Base-by-base conservation (phyloP, 2,113 vertebrate species). In the Callospermophilus lateralis region DNA sequence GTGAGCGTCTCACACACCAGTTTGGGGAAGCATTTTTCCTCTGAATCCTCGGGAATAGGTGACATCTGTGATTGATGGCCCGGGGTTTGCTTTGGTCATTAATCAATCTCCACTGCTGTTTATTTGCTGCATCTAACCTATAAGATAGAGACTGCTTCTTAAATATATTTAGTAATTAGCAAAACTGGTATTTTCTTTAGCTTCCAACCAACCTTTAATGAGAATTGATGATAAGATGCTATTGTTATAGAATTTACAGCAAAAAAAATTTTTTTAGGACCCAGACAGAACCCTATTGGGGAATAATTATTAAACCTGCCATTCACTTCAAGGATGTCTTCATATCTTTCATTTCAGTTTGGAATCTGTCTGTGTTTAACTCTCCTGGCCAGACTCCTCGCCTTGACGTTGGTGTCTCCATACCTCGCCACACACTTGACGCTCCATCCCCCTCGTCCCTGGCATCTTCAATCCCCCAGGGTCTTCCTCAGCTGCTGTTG, bases 61-160 rank as follows among this genome's bases (percentile, higher is more conserved):
- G 61, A 72, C 51, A 53, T 80, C 53, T 55, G 77, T 88, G 95
- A 96, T 83, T 93, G 86, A 96, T 92, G 34, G 74, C 73, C 74
- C 96, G 39, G 16, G n/a, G 77, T 90, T 89, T 32, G 12, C 77
- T 92, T 61, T 94, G 76, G 74, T 76, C 90, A 93, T 84, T 95
- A 90, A 93, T 96, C 97, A 97, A 65, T 84, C 72, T 83, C 86
- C 42, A 28, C 48, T 90, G 48, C 83, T 95, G 84, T 80, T 97
- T 96, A 96, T 95, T 85, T 94, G 97, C 91, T 91, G 91, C 97
- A 93, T 95, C 85, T 95, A 97, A 93, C 73, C 32, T 28, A 3
- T 68, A 76, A 51, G 30, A 68, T 63, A 58, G 74, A 97, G 83
- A 96, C 89, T 91, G 93, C 84, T 81, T 42, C 83, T 93, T 84